Percentiles rank a stretch among this genome's conserved stretches.
Conservation (phyloP, 92 coral and sea anemone species). For the Zoanthus sansibaricus region DNA sequence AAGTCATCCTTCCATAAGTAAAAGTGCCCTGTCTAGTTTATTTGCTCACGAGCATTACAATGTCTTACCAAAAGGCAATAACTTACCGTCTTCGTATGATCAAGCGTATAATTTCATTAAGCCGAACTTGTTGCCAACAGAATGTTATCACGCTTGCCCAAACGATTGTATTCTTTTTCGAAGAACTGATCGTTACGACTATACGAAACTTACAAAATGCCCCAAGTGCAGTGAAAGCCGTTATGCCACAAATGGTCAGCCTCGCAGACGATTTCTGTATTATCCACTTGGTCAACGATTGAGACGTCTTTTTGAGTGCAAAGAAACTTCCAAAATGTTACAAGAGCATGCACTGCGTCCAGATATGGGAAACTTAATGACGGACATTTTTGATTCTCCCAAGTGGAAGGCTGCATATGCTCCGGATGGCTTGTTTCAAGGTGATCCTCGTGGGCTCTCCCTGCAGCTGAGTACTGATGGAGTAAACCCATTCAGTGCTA, state of each 20-base stretch:
- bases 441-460: slow-evolving; percentile 33
- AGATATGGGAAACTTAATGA: background rate
- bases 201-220: slow-evolving; percentile 37
- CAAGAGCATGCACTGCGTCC: background rate
- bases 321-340: slow-evolving; percentile 4
- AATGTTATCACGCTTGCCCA: slow-evolving; percentile 57
- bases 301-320: slow-evolving; percentile 42
- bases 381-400: background rate
- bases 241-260: slow-evolving; percentile 15
- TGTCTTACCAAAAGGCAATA: background rate
- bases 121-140: slow-evolving; percentile 44
- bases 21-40: slow-evolving; percentile 57
- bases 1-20: slow-evolving; percentile 58
- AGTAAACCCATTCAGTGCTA: background rate
- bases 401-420: slow-evolving; percentile 20
- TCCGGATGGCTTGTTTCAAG: slow-evolving; percentile 26
- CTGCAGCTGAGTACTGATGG: slow-evolving; percentile 23
- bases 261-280: slow-evolving; percentile 51
- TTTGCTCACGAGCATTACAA: slow-evolving; percentile 30
- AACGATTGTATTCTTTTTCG: slow-evolving; percentile 67
- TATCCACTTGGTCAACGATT: slow-evolving; percentile 59
- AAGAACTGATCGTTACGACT: slow-evolving; percentile 27
- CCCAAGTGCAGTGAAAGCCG: slow-evolving; percentile 49
- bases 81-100: background rate
- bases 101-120: slow-evolving; percentile 18